Conservation (phyloP, 1,140 invertebrate genomes). For the Phthorimaea operculella region DNA sequence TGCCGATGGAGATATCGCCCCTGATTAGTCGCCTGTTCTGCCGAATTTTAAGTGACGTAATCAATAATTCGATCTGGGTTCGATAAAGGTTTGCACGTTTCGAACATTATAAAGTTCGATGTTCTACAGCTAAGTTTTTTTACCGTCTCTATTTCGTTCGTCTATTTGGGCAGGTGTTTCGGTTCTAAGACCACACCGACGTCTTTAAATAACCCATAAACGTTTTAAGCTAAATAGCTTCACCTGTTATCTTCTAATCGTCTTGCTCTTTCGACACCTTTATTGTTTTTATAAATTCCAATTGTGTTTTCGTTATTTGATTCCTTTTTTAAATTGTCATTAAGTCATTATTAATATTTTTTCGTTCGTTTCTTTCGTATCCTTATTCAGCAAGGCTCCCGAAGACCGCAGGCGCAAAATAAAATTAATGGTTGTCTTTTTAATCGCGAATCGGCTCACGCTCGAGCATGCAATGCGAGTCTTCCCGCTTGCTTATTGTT, state of each 20-base stretch:
- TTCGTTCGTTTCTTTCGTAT: too few species aligned
- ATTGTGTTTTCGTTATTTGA: too few species aligned
- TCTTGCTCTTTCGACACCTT: too few species aligned
- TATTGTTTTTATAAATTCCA: too few species aligned
- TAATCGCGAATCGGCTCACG: neutral
- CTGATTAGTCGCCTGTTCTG: neutral
- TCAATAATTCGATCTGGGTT: neutral
- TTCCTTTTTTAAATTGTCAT: too few species aligned
- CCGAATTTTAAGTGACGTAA: neutral
- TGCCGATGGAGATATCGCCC: neutral
- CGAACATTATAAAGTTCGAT: neutral
- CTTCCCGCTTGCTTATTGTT: constrained; percentile 1
- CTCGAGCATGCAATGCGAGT: neutral
- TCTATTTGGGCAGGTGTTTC: constrained; percentile 2
- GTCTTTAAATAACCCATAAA: neutral
- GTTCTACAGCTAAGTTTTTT: neutral
- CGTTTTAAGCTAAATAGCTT: too few species aligned
- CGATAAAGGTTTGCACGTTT: neutral
- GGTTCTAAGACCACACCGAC: neutral
- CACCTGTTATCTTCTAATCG: too few species aligned
- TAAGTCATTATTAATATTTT: too few species aligned
- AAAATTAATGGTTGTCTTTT: neutral
- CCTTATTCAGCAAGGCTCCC: too few species aligned
- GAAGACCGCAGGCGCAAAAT: too few species aligned
- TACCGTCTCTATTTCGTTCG: neutral